Conservation (phyloP, 1,140 invertebrate species). For the Drosophila lacertosa region DNA sequence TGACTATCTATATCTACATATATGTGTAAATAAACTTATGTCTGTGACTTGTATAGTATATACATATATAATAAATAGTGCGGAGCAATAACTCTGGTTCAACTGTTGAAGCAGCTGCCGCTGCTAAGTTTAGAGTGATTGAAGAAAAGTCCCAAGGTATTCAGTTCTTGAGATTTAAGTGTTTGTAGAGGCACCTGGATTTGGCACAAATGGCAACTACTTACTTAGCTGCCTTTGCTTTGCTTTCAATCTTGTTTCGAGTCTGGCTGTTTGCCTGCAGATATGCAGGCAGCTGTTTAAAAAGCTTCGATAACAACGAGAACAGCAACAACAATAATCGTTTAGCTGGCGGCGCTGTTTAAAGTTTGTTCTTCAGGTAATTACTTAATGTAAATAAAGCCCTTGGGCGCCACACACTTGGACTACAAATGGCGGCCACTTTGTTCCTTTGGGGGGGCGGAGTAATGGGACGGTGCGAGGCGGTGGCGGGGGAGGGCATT, state of each 20-base stretch:
- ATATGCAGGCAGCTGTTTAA: slow-evolving; percentile 44
- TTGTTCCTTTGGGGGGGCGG: too few relatives aligned
- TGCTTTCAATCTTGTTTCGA: neutral
- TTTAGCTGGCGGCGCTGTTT: slow-evolving; percentile 43
- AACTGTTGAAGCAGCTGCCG: neutral
- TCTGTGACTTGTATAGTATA: too few relatives aligned
- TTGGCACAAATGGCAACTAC: slow-evolving; percentile 29
- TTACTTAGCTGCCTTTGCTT: slow-evolving; percentile 25
- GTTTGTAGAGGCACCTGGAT: slow-evolving; percentile 31
- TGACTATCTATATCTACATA: too few relatives aligned
- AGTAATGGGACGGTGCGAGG: neutral
- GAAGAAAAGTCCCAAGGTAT: neutral
- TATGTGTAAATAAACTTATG: too few relatives aligned
- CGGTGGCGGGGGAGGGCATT: neutral
- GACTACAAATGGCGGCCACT: slow-evolving; percentile 66
- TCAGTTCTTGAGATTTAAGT: slow-evolving; percentile 9
- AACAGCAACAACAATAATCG: neutral
- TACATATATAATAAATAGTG: too few relatives aligned
- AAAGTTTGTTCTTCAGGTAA: slow-evolving; percentile 56
- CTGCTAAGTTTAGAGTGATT: slow-evolving; percentile 21
- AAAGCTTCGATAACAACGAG: slow-evolving; percentile 9
- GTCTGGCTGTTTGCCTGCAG: slow-evolving; percentile 21
- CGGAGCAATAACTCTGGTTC: neutral
- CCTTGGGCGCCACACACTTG: slow-evolving; percentile 38
- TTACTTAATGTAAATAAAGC: slow-evolving; percentile 73